Evolutionary conservation across 2,888 invertebrate species (phyloP).

Genomic region (Andrena haemorrhoa): DNA sequence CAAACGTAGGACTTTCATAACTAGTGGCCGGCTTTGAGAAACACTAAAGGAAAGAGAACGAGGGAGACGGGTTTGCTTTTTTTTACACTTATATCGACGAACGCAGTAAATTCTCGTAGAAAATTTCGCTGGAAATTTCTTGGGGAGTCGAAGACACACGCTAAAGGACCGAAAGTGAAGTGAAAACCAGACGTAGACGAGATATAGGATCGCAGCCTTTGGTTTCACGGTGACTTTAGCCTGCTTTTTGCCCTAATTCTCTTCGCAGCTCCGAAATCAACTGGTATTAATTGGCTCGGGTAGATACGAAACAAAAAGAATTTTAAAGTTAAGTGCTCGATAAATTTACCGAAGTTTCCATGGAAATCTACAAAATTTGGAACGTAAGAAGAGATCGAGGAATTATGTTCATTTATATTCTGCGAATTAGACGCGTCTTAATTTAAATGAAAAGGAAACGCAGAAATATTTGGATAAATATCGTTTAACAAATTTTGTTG

Average conservation of each 20-base stretch:
- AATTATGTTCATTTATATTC: too few species aligned
- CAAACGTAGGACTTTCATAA: conserved; percentile 75
- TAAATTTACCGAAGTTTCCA: too few species aligned
- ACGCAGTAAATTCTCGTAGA: conserved; percentile 36
- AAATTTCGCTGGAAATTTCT: conserved; percentile 24
- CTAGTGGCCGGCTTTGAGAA: conserved; percentile 49
- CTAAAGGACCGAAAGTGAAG: not conserved
- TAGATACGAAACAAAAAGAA: not conserved
- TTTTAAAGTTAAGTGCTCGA: too few species aligned
- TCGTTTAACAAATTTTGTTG: not conserved
- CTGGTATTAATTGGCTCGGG: not conserved
- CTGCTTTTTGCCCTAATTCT: conserved; percentile 55
- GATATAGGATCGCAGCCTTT: conserved; percentile 18
- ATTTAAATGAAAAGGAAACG: too few species aligned
- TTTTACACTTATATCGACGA: conserved; percentile 52
- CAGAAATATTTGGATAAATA: not conserved
- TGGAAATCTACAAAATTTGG: too few species aligned
- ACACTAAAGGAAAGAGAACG: conserved; percentile 14
- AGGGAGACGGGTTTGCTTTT: conserved; percentile 52
- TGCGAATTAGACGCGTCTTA: too few species aligned
- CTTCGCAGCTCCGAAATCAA: conserved; percentile 36
- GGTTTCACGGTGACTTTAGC: conserved; percentile 13
- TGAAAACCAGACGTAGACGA: conserved; percentile 11
- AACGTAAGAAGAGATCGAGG: too few species aligned
- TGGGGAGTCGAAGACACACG: conserved; percentile 13